These are phyloP conservation scores for Chromoteleia sp. DNA, from an alignment of 2,888 invertebrate species.

Conservation along the genomic window DNA sequence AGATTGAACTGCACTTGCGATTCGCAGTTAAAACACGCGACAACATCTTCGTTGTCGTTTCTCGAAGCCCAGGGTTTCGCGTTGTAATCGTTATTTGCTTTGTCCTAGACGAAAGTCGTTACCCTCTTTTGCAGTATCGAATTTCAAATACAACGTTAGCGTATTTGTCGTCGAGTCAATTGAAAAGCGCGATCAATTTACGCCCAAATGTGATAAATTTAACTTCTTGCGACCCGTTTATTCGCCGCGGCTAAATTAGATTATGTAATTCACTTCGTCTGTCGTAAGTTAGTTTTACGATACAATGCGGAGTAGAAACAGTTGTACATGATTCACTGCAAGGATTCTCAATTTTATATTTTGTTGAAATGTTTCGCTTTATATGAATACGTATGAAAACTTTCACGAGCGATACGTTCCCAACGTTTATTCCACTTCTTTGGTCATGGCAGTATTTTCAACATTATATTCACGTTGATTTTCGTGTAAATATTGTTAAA, in stretches of 20 bases:
- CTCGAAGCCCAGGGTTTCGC: conserved; percentile 16
- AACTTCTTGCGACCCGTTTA: conserved; percentile 22
- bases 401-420: not conserved
- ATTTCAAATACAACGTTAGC: conserved; percentile 34
- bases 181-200: conserved; percentile 13
- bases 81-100: conserved; percentile 43
- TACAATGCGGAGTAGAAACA: not conserved
- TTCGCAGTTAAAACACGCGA: conserved; percentile 45
- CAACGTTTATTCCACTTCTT: not conserved
- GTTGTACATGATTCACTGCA: not conserved
- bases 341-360: conserved; percentile 9
- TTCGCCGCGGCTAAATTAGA: conserved; percentile 1
- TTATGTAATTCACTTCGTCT: conserved; percentile 16
- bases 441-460: not conserved
- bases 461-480: conserved; percentile 1
- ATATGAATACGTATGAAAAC: not conserved
- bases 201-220: conserved; percentile 2
- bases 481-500: not conserved
- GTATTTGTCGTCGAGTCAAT: conserved; percentile 1
- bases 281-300: conserved; percentile 18
- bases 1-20: conserved; percentile 52
- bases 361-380: not conserved
- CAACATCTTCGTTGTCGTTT: conserved; percentile 52
- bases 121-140: conserved; percentile 20
- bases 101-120: conserved; percentile 40